Base-by-base conservation (phyloP, 37 sponge, comb jelly and placozoan genomes). In the Aphrocallistes beatrix region DNA sequence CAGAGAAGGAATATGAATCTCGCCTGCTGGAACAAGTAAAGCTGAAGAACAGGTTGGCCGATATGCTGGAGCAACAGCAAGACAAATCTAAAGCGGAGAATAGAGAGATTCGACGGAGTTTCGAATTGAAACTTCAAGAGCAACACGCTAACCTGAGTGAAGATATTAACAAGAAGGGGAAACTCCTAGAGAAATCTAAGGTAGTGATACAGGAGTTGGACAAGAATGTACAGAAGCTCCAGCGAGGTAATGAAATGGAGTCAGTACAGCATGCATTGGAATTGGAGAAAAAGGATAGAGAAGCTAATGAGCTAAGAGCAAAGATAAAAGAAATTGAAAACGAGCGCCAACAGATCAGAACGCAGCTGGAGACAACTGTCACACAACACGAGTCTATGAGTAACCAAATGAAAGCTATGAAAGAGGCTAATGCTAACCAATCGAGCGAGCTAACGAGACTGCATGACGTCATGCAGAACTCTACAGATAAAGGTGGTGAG, bases 1-100 rank as follows among this genome's bases (percentile, higher is more conserved):
- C 10, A 30, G 8, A 25, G 17, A 19, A 60, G 34, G 75, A 60
- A 13, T 30, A 25, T 3, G 75, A 60, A 30, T 32, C 75, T 60
- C 75, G 75, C 25, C n/a, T 60, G 34, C 28, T 25, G 75, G 75
- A 60, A 30, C 75, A 60, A 13, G 75, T 60, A 8, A 60, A 60
- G 75, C 75, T 60, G 75, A 60, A 60, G 75, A 60, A 60, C 75
- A 19, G 75, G n/a, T 19, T 60, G 34, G 75, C 75, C 3, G 75
- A 60, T 13, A 3, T 60, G 75, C 75, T 60, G 34, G 75, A 60
- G 34, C 75, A 60, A 13, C 75, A 60, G 75, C 75, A 60, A 13
- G 75, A 60, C 75, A 60, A 60, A 13, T 21, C 21, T 13, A 60
- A 60, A 30, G 75, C 75, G 3, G 75, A 60, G 75, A 60, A 30